These are phyloP conservation scores for Fragum sueziense DNA, from an alignment of 2,888 invertebrate species.

Conservation along the genomic window DNA sequence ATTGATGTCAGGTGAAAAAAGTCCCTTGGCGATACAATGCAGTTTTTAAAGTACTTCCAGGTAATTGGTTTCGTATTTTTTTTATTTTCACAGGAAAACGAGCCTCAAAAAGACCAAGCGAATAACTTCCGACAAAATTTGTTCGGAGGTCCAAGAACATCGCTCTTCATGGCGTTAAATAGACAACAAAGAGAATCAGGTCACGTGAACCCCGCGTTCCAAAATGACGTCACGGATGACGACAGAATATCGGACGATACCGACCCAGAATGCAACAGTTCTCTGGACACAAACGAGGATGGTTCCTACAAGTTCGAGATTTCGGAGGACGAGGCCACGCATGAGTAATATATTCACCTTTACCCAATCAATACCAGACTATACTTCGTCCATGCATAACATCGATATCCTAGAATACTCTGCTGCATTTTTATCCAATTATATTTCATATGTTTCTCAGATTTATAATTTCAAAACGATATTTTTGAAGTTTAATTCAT, in stretches of 20 bases:
- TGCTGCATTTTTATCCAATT: too few relatives aligned
- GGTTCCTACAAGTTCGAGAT: not conserved
- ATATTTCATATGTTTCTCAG: too few relatives aligned
- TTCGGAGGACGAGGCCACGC: not conserved
- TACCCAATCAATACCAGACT: too few relatives aligned
- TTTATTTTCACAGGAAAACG: not conserved
- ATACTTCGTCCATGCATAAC: too few relatives aligned
- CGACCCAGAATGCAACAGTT: conserved; percentile 31
- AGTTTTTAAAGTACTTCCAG: not conserved
- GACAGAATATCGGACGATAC: conserved; percentile 8
- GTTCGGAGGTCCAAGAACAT: conserved; percentile 11
- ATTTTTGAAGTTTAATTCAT: too few relatives aligned
- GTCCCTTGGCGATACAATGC: too few relatives aligned
- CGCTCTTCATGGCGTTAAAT: conserved; percentile 10
- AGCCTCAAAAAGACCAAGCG: not conserved
- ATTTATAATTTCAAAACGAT: too few relatives aligned
- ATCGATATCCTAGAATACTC: too few relatives aligned
- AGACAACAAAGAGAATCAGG: conserved; percentile 15
- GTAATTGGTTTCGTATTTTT: not conserved
- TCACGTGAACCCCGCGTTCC: conserved; percentile 52
- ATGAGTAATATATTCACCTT: too few relatives aligned
- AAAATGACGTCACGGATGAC: conserved; percentile 25
- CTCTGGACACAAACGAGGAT: conserved; percentile 6
- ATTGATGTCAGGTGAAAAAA: too few relatives aligned
- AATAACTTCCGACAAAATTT: not conserved